Conservation (phyloP, 1,140 invertebrate genomes). For the Brachionus plicatilis region DNA sequence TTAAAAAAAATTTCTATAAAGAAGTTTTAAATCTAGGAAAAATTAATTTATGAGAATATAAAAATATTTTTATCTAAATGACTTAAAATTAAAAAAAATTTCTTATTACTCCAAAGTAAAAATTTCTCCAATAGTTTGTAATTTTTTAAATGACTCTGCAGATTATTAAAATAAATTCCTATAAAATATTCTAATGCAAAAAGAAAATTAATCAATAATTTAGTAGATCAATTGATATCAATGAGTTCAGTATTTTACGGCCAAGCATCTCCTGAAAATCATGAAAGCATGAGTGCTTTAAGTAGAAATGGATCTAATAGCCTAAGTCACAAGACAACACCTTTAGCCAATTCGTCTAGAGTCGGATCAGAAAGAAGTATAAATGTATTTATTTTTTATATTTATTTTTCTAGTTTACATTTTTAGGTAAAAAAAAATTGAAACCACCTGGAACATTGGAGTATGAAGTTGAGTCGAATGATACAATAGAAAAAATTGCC, state of each 20-base stretch:
- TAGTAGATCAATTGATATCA: not conserved
- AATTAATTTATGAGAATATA: too few species aligned
- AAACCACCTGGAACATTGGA: conserved; percentile 32
- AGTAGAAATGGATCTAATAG: not conserved
- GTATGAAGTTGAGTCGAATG: conserved; percentile 2
- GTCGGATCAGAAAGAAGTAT: not conserved
- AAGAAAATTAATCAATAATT: not conserved
- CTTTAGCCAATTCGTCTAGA: not conserved
- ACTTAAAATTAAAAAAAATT: too few species aligned
- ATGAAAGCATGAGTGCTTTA: not conserved
- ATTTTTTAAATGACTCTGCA: too few species aligned
- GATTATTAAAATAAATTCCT: not conserved
- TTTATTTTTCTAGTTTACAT: not conserved
- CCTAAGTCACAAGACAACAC: not conserved
- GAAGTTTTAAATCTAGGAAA: too few species aligned
- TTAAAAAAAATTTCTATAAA: too few species aligned
- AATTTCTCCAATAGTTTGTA: too few species aligned
- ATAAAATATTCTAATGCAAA: not conserved
- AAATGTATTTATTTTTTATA: not conserved
- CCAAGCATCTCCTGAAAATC: not conserved
- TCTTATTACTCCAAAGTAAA: too few species aligned
- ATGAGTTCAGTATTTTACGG: not conserved
- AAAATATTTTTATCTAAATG: too few species aligned
- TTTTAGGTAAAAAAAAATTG: not conserved
- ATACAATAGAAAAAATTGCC: conserved; percentile 39